phyloP scores from a whole-genome alignment of 2,113 vertebrate genomes.

The Phyllopteryx taeniolatus region DNA sequence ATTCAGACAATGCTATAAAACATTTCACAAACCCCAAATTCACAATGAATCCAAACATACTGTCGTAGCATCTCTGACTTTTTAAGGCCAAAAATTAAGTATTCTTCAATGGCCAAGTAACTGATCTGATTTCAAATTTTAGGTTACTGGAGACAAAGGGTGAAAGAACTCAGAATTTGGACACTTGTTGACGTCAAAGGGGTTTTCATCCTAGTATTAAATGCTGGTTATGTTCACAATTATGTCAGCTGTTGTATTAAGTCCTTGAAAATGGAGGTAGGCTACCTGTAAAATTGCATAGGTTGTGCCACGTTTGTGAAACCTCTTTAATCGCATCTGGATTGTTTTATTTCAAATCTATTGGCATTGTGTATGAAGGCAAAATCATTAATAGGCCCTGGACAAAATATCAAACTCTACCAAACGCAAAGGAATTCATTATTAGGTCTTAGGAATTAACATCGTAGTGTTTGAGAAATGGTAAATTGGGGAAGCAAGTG shows the following conservation, averaged over 20 bases:
- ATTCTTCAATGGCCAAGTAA: too few species aligned
- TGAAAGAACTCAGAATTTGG: neutral
- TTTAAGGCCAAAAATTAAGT: too few species aligned
- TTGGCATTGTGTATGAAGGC: neutral
- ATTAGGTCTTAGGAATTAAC: conserved; percentile 52
- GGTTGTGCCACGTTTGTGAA: neutral
- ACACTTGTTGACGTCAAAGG: too few species aligned
- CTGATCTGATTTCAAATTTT: neutral
- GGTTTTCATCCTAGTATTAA: too few species aligned
- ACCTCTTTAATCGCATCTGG: neutral
- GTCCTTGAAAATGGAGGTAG: too few species aligned
- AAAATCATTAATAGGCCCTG: conserved; percentile 5
- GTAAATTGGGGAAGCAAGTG: conserved; percentile 52
- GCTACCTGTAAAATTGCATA: too few species aligned
- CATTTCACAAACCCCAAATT: too few species aligned
- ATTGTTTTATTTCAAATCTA: neutral
- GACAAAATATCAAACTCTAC: conserved; percentile 43
- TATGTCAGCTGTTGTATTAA: too few species aligned
- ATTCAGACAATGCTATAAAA: too few species aligned
- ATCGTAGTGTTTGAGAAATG: conserved; percentile 45
- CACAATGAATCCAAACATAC: too few species aligned
- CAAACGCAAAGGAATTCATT: conserved; percentile 56
- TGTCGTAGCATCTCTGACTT: too few species aligned
- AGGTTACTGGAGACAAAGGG: neutral
- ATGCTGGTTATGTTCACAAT: neutral